Percentiles rank a stretch among this genome's conserved stretches.
Conservation (phyloP, 2,797 vertebrate genomes). For the Sebastes oblongus region DNA sequence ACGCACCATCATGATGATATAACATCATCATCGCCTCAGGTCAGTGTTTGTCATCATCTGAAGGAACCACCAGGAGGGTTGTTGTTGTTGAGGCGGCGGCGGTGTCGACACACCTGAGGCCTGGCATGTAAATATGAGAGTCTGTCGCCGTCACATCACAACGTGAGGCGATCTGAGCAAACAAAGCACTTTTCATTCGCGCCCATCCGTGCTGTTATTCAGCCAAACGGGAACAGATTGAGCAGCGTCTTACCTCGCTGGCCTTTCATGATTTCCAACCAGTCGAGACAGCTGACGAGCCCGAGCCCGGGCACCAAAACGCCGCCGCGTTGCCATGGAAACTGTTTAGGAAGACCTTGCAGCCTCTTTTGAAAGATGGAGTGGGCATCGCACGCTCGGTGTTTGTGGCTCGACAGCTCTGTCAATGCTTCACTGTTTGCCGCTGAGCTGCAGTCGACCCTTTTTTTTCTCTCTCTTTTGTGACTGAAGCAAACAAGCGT, state of each 20-base stretch:
- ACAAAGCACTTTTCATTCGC: constrained; percentile 26
- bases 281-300: constrained; percentile 36
- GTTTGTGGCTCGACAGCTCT: constrained; percentile 39
- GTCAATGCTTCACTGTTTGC: constrained; percentile 37
- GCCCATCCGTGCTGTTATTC: constrained; percentile 12
- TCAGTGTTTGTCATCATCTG: constrained; percentile 15
- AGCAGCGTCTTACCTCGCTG: constrained; percentile 41
- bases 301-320: constrained; percentile 19
- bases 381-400: constrained; percentile 52
- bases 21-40: background rate
- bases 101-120: constrained; percentile 17
- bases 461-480: constrained; percentile 3
- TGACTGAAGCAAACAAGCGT: constrained; percentile 7
- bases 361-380: constrained; percentile 57
- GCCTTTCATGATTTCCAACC: constrained; percentile 51
- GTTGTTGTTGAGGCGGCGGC: background rate
- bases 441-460: constrained; percentile 10
- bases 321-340: constrained; percentile 67
- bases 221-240: constrained; percentile 39
- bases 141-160: background rate
- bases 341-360: constrained; percentile 70
- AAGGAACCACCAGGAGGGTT: background rate
- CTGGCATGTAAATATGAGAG: background rate
- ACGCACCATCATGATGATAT: background rate
- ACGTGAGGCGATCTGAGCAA: background rate